A percentile compares a stretch with the other conserved stretches of the same genome.
phyloP scores from a whole-genome alignment of 1,140 invertebrate genomes.

The Metaphire vulgaris region DNA sequence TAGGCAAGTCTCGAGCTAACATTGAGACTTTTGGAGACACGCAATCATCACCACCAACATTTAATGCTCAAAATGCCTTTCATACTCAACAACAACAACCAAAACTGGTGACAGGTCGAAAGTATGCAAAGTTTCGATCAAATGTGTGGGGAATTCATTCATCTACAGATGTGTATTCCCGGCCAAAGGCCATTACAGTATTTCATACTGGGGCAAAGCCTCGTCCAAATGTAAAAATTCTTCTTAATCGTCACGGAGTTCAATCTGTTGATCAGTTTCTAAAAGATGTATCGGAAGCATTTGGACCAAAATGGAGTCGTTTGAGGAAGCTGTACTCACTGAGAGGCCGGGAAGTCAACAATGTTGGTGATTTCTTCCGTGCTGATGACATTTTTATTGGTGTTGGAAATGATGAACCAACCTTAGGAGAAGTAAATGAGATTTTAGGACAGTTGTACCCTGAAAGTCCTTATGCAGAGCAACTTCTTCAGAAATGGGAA shows the following conservation, averaged over 20 bases:
- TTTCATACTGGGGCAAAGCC: conserved; percentile 44
- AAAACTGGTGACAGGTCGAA: conserved; percentile 4
- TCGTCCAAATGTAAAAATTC: conserved; percentile 46
- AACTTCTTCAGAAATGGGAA: conserved; percentile 45
- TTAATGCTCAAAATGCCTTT: conserved; percentile 38
- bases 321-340: conserved; percentile 44
- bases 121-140: conserved; percentile 1
- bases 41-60: not conserved
- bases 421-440: conserved; percentile 41
- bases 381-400: conserved; percentile 49
- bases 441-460: conserved; percentile 48
- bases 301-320: conserved; percentile 47
- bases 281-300: conserved; percentile 49
- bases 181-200: conserved; percentile 49
- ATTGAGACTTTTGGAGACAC: conserved; percentile 19
- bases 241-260: conserved; percentile 48
- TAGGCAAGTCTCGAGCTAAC: too few relatives aligned
- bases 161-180: conserved; percentile 23
- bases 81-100: conserved; percentile 38
- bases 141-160: not conserved
- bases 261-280: conserved; percentile 51
- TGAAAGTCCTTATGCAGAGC: conserved; percentile 42
- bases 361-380: conserved; percentile 51
- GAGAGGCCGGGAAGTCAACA: conserved; percentile 44
- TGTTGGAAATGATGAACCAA: conserved; percentile 37